Conservation (phyloP, 2,797 vertebrate species). For the Synaphobranchus kaupii region DNA sequence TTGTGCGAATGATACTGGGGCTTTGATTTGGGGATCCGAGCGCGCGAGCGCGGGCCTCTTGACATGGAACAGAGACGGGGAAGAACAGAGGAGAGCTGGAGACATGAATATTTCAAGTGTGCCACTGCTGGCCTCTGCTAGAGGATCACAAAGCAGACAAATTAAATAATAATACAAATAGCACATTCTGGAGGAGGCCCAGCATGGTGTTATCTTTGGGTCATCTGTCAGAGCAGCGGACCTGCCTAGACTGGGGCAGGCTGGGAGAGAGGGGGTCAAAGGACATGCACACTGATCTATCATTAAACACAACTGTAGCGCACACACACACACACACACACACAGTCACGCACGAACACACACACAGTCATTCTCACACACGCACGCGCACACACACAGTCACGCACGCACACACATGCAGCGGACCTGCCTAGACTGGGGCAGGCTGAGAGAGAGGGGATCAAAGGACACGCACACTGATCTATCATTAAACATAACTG, state of each 20-base stretch:
- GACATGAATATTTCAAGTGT: constrained; percentile 41
- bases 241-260: background rate
- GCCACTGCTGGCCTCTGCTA: constrained; percentile 35
- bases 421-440: background rate
- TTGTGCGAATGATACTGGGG: background rate
- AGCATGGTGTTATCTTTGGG: background rate
- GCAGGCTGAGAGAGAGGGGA: constrained; percentile 1
- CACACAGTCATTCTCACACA: no score
- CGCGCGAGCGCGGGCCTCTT: background rate
- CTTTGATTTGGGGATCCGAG: background rate
- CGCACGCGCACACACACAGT: no score
- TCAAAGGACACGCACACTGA: background rate
- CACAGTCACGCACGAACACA: no score
- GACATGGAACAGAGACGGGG: background rate
- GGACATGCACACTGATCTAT: constrained; percentile 16
- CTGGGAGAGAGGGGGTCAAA: constrained; percentile 12
- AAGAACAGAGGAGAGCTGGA: background rate
- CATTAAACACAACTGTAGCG: constrained; percentile 8
- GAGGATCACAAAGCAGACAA: constrained; percentile 26
- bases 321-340: no score
- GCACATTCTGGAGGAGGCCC: background rate
- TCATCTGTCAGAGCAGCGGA: constrained; percentile 3
- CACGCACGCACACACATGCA: background rate
- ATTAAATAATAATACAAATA: background rate
- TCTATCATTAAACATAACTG: background rate